Evolutionary conservation across 2,797 vertebrate species (phyloP).

Genomic region (Yasuhikotakia modesta): DNA sequence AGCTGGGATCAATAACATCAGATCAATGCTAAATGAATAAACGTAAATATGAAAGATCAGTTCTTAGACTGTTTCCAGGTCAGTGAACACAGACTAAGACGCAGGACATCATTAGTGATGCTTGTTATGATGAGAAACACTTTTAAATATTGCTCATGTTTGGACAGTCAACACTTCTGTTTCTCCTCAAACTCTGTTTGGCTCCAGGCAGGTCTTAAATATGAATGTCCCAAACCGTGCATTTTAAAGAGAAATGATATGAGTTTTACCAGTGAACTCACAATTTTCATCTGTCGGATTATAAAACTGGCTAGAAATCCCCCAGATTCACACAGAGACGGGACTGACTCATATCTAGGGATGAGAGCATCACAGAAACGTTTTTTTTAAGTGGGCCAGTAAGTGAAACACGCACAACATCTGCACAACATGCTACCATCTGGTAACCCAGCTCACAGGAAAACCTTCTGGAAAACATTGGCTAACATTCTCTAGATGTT

Average conservation of each 20-base stretch:
- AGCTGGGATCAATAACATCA: not conserved
- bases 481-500: no score
- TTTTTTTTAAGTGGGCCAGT: not conserved
- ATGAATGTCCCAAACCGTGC: not conserved
- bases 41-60: no score
- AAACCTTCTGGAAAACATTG: no score
- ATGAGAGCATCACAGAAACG: not conserved
- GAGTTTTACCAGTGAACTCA: not conserved
- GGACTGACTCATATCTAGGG: not conserved
- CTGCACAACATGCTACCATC: not conserved
- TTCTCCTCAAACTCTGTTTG: no score
- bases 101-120: slow-evolving; percentile 1
- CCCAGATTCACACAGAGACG: no score
- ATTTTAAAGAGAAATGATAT: not conserved
- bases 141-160: not conserved
- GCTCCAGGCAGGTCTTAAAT: not conserved
- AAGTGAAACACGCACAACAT: not conserved
- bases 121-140: not conserved
- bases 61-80: slow-evolving; percentile 15
- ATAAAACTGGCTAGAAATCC: no score
- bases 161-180: not conserved
- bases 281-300: no score
- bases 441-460: no score
- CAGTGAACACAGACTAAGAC: not conserved
- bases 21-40: no score